These are phyloP conservation scores for Rhizomys pruinosus DNA, from an alignment of 2,113 vertebrate species.

Conservation along the genomic window DNA sequence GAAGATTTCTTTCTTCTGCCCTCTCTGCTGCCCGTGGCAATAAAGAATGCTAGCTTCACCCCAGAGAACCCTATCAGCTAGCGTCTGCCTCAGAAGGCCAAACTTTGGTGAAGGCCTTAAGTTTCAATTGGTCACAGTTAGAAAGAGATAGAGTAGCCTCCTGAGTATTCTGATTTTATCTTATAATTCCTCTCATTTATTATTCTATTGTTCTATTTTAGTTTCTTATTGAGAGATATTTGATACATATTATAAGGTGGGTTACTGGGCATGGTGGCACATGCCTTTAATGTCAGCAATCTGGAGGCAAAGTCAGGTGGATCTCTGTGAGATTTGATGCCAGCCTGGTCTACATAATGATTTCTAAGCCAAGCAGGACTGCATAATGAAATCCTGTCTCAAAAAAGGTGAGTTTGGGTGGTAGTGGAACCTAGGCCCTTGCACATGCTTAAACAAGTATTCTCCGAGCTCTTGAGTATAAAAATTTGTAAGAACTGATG, in stretches of 20 bases:
- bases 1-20: constrained; percentile 4
- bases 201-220: background rate
- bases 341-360: too few relatives aligned
- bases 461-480: background rate
- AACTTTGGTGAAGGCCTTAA: background rate
- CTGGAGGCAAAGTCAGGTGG: too few relatives aligned
- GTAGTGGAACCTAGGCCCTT: background rate
- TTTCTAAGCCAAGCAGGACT: too few relatives aligned
- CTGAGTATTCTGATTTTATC: background rate
- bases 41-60: background rate
- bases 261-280: too few relatives aligned
- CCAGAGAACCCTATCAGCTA: background rate
- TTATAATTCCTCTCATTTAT: background rate
- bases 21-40: background rate
- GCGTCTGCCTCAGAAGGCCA: background rate
- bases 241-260: background rate
- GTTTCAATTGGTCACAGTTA: background rate
- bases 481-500: background rate
- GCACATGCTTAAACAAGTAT: background rate
- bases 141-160: background rate
- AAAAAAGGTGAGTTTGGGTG: background rate
- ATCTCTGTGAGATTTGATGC: too few relatives aligned
- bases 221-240: background rate
- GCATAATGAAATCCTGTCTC: too few relatives aligned
- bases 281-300: too few relatives aligned